phyloP scores from a whole-genome alignment of 2,113 vertebrate species.

The Melanotaenia duboulayi region DNA sequence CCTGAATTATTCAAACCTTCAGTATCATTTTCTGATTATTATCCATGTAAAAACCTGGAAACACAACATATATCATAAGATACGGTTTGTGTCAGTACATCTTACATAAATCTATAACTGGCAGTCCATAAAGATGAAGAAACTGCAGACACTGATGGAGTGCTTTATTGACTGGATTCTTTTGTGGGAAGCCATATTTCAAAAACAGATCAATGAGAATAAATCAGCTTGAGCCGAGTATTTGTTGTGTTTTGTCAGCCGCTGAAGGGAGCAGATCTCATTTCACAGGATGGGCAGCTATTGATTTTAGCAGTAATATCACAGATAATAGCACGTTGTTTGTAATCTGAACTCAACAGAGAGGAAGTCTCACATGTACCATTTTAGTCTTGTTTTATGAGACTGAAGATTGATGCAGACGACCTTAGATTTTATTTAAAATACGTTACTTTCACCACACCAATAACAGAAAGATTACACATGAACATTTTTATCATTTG shows the following conservation, averaged over 20 bases:
- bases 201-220: conserved; percentile 32
- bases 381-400: too few species aligned
- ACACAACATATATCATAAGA: background rate
- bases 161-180: background rate
- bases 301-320: conserved; percentile 12
- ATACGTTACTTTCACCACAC: too few species aligned
- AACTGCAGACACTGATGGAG: background rate
- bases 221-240: conserved; percentile 6
- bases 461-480: too few species aligned
- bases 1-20: background rate
- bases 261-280: background rate
- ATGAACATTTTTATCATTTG: too few species aligned
- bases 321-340: conserved; percentile 10
- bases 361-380: too few species aligned
- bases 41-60: background rate
- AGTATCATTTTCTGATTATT: background rate
- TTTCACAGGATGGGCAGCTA: background rate
- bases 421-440: too few species aligned
- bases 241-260: conserved; percentile 16
- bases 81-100: background rate
- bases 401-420: too few species aligned
- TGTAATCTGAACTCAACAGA: background rate
- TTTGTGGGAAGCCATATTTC: background rate
- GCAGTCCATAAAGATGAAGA: background rate
- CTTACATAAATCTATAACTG: background rate